Evolutionary conservation across 2,888 invertebrate species (phyloP).

Genomic region (Calameuta idolon): DNA sequence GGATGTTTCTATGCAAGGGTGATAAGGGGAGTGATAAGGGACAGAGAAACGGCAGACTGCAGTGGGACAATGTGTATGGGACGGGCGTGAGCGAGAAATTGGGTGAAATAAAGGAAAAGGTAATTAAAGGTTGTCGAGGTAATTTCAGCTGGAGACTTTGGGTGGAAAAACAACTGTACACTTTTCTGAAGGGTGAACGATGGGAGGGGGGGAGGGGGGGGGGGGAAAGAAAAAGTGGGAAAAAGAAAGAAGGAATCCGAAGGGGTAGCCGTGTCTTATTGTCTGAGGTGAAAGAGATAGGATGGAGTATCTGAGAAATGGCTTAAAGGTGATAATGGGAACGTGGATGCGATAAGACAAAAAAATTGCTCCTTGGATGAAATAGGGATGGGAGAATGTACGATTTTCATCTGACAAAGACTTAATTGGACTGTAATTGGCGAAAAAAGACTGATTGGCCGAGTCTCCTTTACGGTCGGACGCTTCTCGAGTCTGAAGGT

Average conservation of each 20-base stretch:
- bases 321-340: too few species aligned
- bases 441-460: constrained; percentile 24
- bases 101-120: constrained; percentile 36
- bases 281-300: too few species aligned
- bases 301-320: too few species aligned
- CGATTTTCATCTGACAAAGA: constrained; percentile 25
- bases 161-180: constrained; percentile 25
- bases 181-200: too few species aligned
- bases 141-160: constrained; percentile 30
- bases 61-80: too few species aligned
- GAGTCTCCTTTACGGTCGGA: background rate
- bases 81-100: constrained; percentile 9
- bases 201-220: background rate
- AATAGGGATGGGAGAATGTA: too few species aligned
- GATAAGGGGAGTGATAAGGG: too few species aligned
- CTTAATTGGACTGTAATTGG: constrained; percentile 45
- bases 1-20: too few species aligned
- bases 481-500: background rate
- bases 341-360: too few species aligned
- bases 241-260: constrained; percentile 18
- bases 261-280: background rate
- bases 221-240: constrained; percentile 4
- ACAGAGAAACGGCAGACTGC: too few species aligned
- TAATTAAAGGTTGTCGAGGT: constrained; percentile 39
- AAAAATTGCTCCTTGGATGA: too few species aligned